Percentiles rank a stretch among this genome's conserved stretches.
phyloP scores from a whole-genome alignment of 92 coral and sea anemone genomes.

The Parazoanthus swiftii region DNA sequence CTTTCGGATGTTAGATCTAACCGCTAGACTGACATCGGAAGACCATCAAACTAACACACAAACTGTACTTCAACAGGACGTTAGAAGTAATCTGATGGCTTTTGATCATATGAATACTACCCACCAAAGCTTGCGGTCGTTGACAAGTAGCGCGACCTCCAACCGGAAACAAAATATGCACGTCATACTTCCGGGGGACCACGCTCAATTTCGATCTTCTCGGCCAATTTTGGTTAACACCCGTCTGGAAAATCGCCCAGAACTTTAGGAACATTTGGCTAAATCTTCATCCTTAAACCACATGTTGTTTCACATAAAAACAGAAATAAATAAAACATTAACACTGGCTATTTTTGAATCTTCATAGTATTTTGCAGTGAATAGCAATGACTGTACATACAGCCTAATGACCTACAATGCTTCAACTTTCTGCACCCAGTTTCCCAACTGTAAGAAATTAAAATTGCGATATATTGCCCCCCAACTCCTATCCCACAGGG shows the following conservation, averaged over 20 bases:
- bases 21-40: neutral
- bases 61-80: neutral
- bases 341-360: neutral
- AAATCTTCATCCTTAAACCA: no score
- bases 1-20: neutral
- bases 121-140: conserved; percentile 11
- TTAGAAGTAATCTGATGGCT: neutral
- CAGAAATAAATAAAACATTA: no score
- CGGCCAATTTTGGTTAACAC: neutral
- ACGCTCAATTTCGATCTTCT: neutral
- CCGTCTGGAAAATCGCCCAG: conserved; percentile 2
- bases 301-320: neutral
- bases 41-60: no score
- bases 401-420: no score
- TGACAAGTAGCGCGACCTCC: neutral
- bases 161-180: neutral
- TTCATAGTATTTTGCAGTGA: no score
- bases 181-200: conserved; percentile 8
- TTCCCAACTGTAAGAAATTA: no score
- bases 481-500: no score
- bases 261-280: neutral
- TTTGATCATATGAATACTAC: neutral
- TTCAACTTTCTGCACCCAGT: no score
- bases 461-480: no score
- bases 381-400: no score